A percentile compares a stretch with the other conserved stretches of the same genome.
phyloP scores from a whole-genome alignment of 1,140 invertebrate genomes.

The Panagrolaimus sp. region DNA sequence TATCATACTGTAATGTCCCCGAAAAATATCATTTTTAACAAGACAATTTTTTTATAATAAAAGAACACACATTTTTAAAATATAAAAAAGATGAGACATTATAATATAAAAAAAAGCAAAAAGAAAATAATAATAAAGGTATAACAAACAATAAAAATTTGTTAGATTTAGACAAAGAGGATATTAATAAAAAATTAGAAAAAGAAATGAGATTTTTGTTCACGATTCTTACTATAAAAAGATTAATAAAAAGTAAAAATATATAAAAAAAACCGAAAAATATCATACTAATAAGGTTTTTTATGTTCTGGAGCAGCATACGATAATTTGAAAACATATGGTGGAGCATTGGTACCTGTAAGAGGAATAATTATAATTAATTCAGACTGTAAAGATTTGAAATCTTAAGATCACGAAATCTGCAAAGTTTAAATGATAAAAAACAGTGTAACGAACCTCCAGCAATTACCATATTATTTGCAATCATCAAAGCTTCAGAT shows the following conservation, averaged over 20 bases:
- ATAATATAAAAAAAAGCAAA: background rate
- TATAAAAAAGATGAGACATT: too few species aligned
- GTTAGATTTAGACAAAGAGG: background rate
- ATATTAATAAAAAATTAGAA: background rate
- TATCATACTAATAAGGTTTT: background rate
- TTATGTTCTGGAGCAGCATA: constrained; percentile 5
- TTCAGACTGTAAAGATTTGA: too few species aligned
- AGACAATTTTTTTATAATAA: too few species aligned
- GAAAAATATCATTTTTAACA: too few species aligned
- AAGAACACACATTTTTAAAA: too few species aligned
- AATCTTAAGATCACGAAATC: too few species aligned
- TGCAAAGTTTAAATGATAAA: too few species aligned
- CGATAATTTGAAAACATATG: constrained; percentile 14
- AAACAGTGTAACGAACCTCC: constrained; percentile 12
- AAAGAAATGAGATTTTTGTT: background rate
- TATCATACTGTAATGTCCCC: too few species aligned
- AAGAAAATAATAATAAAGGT: background rate
- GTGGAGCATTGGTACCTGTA: background rate
- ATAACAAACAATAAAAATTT: background rate
- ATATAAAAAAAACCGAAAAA: background rate
- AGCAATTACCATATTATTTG: constrained; percentile 82
- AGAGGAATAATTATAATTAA: too few species aligned
- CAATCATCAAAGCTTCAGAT: constrained; percentile 84
- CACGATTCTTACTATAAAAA: background rate
- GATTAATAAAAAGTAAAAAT: background rate